Evolutionary conservation across 2,888 invertebrate genomes (phyloP), one percentile per base, ranked within the genome.

Genomic region (Agrochola lota): DNA sequence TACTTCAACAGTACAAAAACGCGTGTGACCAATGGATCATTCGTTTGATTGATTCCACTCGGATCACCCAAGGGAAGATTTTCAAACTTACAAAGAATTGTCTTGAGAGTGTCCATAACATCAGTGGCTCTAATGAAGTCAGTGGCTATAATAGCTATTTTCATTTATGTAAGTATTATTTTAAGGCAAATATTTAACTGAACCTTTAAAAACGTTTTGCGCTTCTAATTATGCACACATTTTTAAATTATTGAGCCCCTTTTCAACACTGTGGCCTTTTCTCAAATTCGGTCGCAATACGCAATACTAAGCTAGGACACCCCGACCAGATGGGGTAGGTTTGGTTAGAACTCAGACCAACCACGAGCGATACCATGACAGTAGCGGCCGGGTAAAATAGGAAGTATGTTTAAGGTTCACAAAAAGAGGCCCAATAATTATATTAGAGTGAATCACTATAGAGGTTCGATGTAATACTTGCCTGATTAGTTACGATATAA

Each of bases 91-190:
- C 8, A 8, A 7, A 20, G n/a, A 40, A 40, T 52, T 1, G 8
- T 35, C n/a, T 35, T 63, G 6, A 60, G 23, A 77, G 35, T 30
- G 12, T 11, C n/a, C 4, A 17, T 7, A 40, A 23, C 20, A 52
- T n/a, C 8, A 12, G 30, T 59, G 40, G 23, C 20, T 23, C 26
- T 60, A 26, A 83, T 90, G 69, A 77, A 79, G 71, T 30, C 71
- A 43, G 67, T 80, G 9, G 43, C 80, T 46, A 55, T 88, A 17
- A n/a, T 86, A 63, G 60, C 89, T 2, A 43, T 85, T 40, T 12
- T 81, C 2, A 43, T 81, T 63, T 63, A 70, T 72, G 90, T 90
- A 69, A 89, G 90, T 89, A 69, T 69, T 11, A 52, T n/a, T 59
- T 40, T 12, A 17, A 17, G 55, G 6, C 3, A 35, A 55, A 55